Conservation (phyloP, 2,797 vertebrate genomes). For the Tenualosa ilisha region DNA sequence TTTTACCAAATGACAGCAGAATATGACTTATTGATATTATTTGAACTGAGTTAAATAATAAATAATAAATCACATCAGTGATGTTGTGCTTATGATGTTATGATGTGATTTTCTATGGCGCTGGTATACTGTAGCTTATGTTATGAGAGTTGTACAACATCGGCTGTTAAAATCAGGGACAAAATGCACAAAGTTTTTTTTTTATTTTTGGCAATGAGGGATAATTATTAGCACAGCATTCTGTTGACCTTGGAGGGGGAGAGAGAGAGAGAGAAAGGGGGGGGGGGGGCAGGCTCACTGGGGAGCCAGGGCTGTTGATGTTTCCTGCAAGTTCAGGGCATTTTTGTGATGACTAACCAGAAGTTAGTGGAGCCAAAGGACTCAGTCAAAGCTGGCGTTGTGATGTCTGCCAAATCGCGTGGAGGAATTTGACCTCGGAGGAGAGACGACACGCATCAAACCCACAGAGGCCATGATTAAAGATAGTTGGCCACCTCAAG, state of each 20-base stretch:
- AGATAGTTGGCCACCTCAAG: neutral
- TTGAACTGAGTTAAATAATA: too few species aligned
- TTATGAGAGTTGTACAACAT: neutral
- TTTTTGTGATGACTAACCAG: neutral
- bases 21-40: neutral
- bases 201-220: neutral
- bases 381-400: neutral
- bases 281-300: too few species aligned
- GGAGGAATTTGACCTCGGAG: neutral
- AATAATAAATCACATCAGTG: neutral
- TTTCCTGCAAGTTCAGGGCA: neutral
- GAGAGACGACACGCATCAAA: neutral
- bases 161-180: too few species aligned
- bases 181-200: neutral
- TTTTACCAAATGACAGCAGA: neutral
- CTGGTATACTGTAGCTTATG: neutral
- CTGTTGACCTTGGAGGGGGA: neutral
- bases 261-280: neutral
- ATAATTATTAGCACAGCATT: neutral
- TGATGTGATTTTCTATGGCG: neutral
- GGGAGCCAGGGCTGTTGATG: neutral
- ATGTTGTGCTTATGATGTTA: neutral
- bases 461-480: neutral
- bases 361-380: slow-evolving; percentile 6
- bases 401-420: neutral